Base-by-base conservation (phyloP, 2,888 invertebrate species). In the Microctonus brassicae region DNA sequence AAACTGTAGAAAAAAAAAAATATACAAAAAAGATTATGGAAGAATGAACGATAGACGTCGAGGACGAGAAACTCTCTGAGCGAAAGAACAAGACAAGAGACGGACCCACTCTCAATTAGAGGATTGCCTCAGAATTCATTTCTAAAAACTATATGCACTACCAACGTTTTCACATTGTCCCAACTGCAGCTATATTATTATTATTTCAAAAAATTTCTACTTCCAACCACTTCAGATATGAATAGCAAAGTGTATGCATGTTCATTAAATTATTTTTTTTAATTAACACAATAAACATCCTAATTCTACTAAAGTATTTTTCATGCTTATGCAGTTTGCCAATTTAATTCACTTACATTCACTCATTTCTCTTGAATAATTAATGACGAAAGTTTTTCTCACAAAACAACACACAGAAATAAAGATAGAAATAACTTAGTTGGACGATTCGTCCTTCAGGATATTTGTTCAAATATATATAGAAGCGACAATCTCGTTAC, bases 71-170 rank as follows among this genome's bases (percentile, higher is more conserved):
- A 47, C 17, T 47, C 47, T 17, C 17, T 55, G 42, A 24, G 63
- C 34, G 52, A 69, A 24, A 58, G 52, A n/a, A n/a, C n/a, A 67
- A 73, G 73, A 73, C 73, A 75, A 6, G 20, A 75, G 76, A 64
- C 75, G 67, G 74, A 73, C 47, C 47, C 47, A 17, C 76, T 79
- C 73, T 77, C 82, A 82, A 80, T 81, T 81, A 80, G 75, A 74
- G 76, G 73, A 81, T 80, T 79, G 77, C 75, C 75, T 72, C 73
- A 70, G 77, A 77, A 77, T 80, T 76, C 75, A 76, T 76, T 75
- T 76, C 75, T 78, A 81, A 80, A 81, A 81, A 75, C 78, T 69
- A 75, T 47, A 20, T 29, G 22, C 20, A 29, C n/a, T 10, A 13
- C 33, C 9, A 39, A 39, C 39, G 39, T 39, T 39, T 39, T n/a